Base-by-base conservation (phyloP, 2,888 invertebrate genomes). In the Athrips mouffetella region DNA sequence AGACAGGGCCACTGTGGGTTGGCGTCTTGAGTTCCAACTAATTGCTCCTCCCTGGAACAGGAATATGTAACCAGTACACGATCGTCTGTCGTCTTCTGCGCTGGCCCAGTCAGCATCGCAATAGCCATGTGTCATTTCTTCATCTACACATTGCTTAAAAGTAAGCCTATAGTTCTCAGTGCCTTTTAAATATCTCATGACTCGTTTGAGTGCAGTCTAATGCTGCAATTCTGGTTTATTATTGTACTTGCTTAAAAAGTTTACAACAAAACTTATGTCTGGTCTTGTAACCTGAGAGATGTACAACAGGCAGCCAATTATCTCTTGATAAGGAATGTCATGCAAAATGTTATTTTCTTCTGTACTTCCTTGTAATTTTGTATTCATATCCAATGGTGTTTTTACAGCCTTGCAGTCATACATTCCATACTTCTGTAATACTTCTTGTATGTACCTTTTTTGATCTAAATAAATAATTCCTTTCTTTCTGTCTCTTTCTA, bases 1-100 rank as follows among this genome's bases (percentile, higher is more conserved):
- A 2, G 60, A 62, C 4, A 60, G 48, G 15, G 59, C 61, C 16
- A 62, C 53, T 2, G 60, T 60, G 15, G 45, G 53, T 35, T 62
- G 58, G 1, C 46, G 54, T 13, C 44, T 51, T 1, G 57, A 57
- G 15, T 39, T 48, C 58, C 58, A 60, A 6, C 50, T 47, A 7
- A 59, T 49, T 1, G 57, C 30, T 18, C 47, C 59, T 13, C 55
- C 56, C 50, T 57, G 51, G 47, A 56, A 52, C 1, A 49, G 1
- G 27, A 54, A 57, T 8, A 23, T 16, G 15, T 57, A 59, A 2
- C 54, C 57, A 2, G 52, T 49, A 15, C 57, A 55, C 2, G 59
- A 57, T 30, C 45, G 13, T 25, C 49, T 0, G 49, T 51, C 54
- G 49, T 50, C 21, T 55, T 30, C 27, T 3, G 44, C 41, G n/a